phyloP scores from a whole-genome alignment of 2,113 vertebrate species.

The Xenotilapia longispinis region DNA sequence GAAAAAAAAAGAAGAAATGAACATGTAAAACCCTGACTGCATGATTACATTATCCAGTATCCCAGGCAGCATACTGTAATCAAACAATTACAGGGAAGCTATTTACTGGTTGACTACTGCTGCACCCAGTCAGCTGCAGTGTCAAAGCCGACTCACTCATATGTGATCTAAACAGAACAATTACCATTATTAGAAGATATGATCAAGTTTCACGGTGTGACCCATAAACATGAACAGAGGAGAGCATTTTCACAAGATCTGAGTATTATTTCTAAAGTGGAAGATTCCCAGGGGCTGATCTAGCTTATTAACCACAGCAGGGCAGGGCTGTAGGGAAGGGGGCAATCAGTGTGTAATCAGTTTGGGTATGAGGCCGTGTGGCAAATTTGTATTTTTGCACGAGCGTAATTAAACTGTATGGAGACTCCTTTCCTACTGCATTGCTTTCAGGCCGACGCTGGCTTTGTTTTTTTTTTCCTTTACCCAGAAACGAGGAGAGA shows the following conservation, averaged over 20 bases:
- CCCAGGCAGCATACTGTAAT: conserved; percentile 37
- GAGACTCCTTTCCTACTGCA: not conserved
- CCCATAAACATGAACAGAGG: conserved; percentile 9
- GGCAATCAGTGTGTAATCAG: not conserved
- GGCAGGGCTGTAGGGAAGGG: not conserved
- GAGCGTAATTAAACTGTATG: not conserved
- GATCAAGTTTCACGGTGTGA: conserved; percentile 45
- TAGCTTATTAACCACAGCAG: not conserved
- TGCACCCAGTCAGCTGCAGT: conserved; percentile 20
- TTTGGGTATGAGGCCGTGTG: not conserved
- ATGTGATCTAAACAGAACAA: conserved; percentile 39
- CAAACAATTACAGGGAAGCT: conserved; percentile 47
- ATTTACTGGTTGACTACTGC: conserved; percentile 48
- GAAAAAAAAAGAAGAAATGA: not conserved
- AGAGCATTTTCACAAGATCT: conserved; percentile 4
- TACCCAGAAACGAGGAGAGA: conserved; percentile 1
- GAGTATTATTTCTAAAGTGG: not conserved
- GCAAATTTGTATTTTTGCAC: not conserved
- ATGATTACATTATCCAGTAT: conserved; percentile 45
- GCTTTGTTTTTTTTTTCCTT: conserved; percentile 22
- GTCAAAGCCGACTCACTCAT: not conserved
- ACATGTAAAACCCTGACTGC: conserved; percentile 30
- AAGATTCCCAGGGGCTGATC: not conserved
- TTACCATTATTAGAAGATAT: conserved; percentile 34
- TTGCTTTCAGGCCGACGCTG: not conserved